phyloP scores from a whole-genome alignment of 1,140 invertebrate species.

The Rhagoletis zephyria region DNA sequence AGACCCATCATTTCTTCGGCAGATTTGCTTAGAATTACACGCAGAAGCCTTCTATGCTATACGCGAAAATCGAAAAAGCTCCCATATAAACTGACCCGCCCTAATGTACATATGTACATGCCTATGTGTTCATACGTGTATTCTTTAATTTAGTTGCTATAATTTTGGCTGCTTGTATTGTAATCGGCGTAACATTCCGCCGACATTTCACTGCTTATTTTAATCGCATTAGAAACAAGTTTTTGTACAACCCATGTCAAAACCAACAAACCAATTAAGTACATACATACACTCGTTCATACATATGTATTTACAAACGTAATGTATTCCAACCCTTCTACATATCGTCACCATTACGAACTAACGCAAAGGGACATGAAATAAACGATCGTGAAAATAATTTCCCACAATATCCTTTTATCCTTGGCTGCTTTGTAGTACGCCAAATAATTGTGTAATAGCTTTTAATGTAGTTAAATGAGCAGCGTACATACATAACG shows the following conservation, averaged over 20 bases:
- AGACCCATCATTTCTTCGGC: too few relatives aligned
- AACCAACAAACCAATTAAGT: constrained; percentile 30
- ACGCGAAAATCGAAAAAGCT: neutral
- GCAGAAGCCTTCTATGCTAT: neutral
- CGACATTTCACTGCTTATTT: constrained; percentile 23
- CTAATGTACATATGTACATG: neutral
- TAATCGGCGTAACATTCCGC: constrained; percentile 24
- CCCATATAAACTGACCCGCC: neutral
- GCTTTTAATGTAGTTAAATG: neutral
- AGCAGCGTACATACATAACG: neutral
- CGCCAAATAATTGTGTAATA: constrained; percentile 45
- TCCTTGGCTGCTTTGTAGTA: neutral
- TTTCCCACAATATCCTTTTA: constrained; percentile 44
- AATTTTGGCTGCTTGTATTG: neutral
- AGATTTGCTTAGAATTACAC: too few relatives aligned
- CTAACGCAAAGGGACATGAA: neutral
- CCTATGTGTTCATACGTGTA: neutral
- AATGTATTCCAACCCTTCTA: constrained; percentile 11
- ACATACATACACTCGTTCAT: neutral
- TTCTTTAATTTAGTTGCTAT: constrained; percentile 27
- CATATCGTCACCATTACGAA: neutral
- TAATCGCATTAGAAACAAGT: constrained; percentile 40
- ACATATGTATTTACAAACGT: neutral
- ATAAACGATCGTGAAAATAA: constrained; percentile 48
- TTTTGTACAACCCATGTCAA: constrained; percentile 21